Evolutionary conservation across 2,888 invertebrate genomes (phyloP), one percentile per base, ranked within the genome.

Genomic region (Sipha maydis): DNA sequence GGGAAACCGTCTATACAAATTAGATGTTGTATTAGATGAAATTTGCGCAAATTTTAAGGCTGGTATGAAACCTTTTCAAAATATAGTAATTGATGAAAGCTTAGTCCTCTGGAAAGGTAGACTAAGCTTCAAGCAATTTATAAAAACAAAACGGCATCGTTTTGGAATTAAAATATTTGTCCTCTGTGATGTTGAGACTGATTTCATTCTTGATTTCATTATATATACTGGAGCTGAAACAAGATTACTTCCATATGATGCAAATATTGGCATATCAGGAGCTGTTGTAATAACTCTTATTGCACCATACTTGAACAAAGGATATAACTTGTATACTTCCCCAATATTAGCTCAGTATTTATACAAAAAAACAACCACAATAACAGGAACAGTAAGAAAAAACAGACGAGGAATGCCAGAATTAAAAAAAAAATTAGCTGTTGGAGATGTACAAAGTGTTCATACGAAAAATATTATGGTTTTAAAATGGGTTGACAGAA

Each of bases 151-250:
- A n/a, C n/a, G n/a, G n/a, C 89, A 90, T 86, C 89, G 90, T 31
- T 91, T 91, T 90, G 90, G 90, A 25, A 90, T 91, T 83, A 91
- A 91, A 90, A 75, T 90, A 14, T 91, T 90, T 82, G 89, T 90
- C 41, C 90, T 38, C 38, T 38, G 38, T 38, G 38, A 38, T 7
- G 38, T 38, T 38, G 38, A 38, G 7, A 38, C 38, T 67, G 90
- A 90, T 11, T 90, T 90, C 89, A 84, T 90, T 14, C 77, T 90
- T 73, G 90, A 90, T 61, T 67, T 90, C 38, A 90, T 90, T 73
- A 89, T 90, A 31, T 91, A 90, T 54, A 82, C 83, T 9, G 90
- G 90, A 89, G 34, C 9, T 34, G 84, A 78, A 54, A 77, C 77
- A 77, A 90, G 90, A 9, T 90, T 38, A 38, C 38, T 38, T 38